phyloP scores from a whole-genome alignment of 1,140 invertebrate species.

The Sinonovacula constricta region DNA sequence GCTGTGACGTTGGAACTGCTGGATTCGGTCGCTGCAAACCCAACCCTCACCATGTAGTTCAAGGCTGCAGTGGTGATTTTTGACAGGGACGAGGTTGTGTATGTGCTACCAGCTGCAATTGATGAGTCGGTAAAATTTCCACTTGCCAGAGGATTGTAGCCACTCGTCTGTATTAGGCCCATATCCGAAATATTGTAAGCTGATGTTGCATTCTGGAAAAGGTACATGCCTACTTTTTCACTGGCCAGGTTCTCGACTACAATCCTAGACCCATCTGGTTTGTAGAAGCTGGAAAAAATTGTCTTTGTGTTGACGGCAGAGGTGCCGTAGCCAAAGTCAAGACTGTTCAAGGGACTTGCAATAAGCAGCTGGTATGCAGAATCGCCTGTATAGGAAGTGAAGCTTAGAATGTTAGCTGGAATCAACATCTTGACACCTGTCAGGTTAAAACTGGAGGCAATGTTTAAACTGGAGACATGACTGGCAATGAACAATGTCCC shows the following conservation, averaged over 20 bases:
- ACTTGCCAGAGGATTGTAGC: constrained; percentile 56
- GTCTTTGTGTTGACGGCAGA: constrained; percentile 54
- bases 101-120: constrained; percentile 14
- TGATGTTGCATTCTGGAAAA: constrained; percentile 42
- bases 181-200: constrained; percentile 41
- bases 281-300: constrained; percentile 59
- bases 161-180: constrained; percentile 50
- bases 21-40: too few species aligned
- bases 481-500: constrained; percentile 4
- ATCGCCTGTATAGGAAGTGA: constrained; percentile 7
- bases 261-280: constrained; percentile 56
- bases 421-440: constrained; percentile 45
- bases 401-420: constrained; percentile 7
- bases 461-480: not conserved
- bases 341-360: constrained; percentile 55
- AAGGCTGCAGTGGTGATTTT: too few species aligned
- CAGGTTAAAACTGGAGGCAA: constrained; percentile 26
- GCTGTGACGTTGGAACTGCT: too few species aligned
- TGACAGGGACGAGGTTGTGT: constrained; percentile 41
- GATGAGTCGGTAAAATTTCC: constrained; percentile 40
- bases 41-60: too few species aligned
- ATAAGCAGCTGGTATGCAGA: constrained; percentile 60
- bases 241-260: constrained; percentile 50
- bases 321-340: constrained; percentile 60
- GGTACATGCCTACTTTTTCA: constrained; percentile 54